Conservation (phyloP, 2,888 invertebrate species). For the Drosophila borealis region DNA sequence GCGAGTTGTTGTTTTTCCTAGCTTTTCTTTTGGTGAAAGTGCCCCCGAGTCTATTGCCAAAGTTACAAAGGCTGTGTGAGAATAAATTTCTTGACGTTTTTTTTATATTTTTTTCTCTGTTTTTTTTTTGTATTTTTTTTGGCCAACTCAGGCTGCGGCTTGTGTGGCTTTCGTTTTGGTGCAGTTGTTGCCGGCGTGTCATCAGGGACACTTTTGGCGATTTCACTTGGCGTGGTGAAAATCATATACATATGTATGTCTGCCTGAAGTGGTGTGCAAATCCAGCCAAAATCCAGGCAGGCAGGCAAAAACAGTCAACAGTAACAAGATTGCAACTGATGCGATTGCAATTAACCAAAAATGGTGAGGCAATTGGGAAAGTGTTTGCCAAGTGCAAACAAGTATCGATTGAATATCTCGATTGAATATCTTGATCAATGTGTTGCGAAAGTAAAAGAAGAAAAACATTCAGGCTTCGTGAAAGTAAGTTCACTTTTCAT, state of each 20-base stretch:
- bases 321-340: slow-evolving; percentile 33
- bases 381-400: slow-evolving; percentile 53
- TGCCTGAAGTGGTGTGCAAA: slow-evolving; percentile 13
- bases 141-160: slow-evolving; percentile 23
- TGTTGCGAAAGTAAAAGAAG: slow-evolving; percentile 71
- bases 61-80: slow-evolving; percentile 57
- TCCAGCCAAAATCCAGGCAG: slow-evolving; percentile 19
- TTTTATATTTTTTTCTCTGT: no score
- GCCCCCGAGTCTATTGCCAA: slow-evolving; percentile 28
- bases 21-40: slow-evolving; percentile 58
- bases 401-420: slow-evolving; percentile 30
- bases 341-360: slow-evolving; percentile 64
- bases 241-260: slow-evolving; percentile 8
- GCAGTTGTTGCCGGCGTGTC: slow-evolving; percentile 9
- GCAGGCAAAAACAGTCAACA: slow-evolving; percentile 20
- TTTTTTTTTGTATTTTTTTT: slow-evolving; percentile 11
- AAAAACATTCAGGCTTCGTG: slow-evolving; percentile 41
- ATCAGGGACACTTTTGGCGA: slow-evolving; percentile 62
- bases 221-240: slow-evolving; percentile 66
- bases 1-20: slow-evolving; percentile 13
- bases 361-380: slow-evolving; percentile 67
- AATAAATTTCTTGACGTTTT: slow-evolving; percentile 22
- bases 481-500: slow-evolving; percentile 75
- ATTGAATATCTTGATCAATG: slow-evolving; percentile 75
- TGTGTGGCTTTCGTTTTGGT: slow-evolving; percentile 69